phyloP scores from a whole-genome alignment of 2,113 vertebrate genomes.

The Megaceryle maxima region DNA sequence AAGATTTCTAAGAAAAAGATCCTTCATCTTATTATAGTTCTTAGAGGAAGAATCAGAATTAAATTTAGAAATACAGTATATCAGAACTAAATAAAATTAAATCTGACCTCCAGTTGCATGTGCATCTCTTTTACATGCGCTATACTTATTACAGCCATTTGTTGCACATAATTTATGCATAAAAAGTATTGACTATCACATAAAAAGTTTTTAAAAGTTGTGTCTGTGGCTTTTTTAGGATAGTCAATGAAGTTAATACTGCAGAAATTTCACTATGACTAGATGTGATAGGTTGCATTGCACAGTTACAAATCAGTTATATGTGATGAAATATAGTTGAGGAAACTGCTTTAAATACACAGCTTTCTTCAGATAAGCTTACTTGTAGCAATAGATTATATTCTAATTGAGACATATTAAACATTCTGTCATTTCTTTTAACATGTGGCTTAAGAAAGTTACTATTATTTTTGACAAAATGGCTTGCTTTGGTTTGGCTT shows the following conservation, averaged over 20 bases:
- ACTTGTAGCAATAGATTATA: background rate
- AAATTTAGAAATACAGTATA: background rate
- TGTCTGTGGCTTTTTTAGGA: background rate
- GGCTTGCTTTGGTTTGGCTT: background rate
- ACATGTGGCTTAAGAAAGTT: background rate
- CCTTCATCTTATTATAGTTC: background rate
- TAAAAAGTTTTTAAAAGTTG: background rate
- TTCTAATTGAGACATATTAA: background rate
- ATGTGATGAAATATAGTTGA: background rate
- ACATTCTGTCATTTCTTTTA: background rate
- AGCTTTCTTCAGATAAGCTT: background rate
- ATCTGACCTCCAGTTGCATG: background rate
- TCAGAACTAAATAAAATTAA: background rate
- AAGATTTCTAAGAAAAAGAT: background rate
- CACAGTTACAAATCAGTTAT: background rate
- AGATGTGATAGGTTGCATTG: background rate
- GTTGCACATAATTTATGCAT: background rate
- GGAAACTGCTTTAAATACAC: background rate
- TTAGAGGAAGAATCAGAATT: background rate
- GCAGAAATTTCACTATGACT: background rate
- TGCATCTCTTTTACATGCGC: background rate
- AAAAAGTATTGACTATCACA: background rate
- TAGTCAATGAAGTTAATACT: conserved; percentile 1
- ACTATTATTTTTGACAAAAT: background rate
- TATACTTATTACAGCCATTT: background rate